phyloP scores from a whole-genome alignment of 2,888 invertebrate genomes.

The Sinotaia quadrata region DNA sequence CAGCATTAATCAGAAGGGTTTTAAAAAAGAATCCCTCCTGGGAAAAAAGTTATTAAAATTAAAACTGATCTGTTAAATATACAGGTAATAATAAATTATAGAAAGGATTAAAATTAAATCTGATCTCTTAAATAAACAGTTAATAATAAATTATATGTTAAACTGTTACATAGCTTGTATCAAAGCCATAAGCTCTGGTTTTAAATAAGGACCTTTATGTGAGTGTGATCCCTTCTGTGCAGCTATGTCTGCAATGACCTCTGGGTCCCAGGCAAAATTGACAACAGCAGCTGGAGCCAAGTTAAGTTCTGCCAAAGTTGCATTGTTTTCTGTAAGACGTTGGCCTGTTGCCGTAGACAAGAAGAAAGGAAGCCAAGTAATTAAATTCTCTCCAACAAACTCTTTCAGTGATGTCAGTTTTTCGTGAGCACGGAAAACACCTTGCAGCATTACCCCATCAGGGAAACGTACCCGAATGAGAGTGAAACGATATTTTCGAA shows the following conservation, averaged over 20 bases:
- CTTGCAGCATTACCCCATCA: slow-evolving; percentile 78
- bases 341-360: slow-evolving; percentile 81
- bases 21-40: too few relatives aligned
- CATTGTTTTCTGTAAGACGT: slow-evolving; percentile 78
- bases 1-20: too few relatives aligned
- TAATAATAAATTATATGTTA: too few relatives aligned
- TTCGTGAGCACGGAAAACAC: slow-evolving; percentile 90
- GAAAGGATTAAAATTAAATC: too few relatives aligned
- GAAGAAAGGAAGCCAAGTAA: slow-evolving; percentile 79
- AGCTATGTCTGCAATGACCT: slow-evolving; percentile 57
- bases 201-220: slow-evolving; percentile 76
- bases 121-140: too few relatives aligned
- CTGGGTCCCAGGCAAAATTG: slow-evolving; percentile 80
- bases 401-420: slow-evolving; percentile 82
- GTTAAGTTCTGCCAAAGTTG: slow-evolving; percentile 82
- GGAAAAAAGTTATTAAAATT: too few relatives aligned
- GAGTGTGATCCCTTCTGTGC: slow-evolving; percentile 56
- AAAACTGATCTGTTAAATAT: too few relatives aligned
- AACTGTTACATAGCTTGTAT: slow-evolving; percentile 29
- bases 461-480: slow-evolving; percentile 91
- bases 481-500: slow-evolving; percentile 81
- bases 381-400: slow-evolving; percentile 85
- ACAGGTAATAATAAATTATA: too few relatives aligned
- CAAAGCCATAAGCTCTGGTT: slow-evolving; percentile 79
- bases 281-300: slow-evolving; percentile 88